phyloP scores from a whole-genome alignment of 2,797 vertebrate genomes.

The Sphenodon punctatus region DNA sequence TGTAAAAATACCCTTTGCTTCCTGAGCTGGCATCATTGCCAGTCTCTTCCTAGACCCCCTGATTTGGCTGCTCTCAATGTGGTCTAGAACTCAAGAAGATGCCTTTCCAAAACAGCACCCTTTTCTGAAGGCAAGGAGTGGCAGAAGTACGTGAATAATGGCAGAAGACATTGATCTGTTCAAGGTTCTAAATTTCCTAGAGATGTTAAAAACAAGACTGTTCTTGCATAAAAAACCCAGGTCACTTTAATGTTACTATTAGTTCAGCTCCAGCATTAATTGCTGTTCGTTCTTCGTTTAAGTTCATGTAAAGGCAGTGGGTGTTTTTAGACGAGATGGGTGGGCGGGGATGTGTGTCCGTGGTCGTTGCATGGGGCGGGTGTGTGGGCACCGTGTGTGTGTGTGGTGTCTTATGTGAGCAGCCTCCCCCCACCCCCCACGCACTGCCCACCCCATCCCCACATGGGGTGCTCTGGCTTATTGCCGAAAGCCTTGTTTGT shows the following conservation, averaged over 20 bases:
- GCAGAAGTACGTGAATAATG: background rate
- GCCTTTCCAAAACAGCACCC: background rate
- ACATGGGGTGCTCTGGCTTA: too few species aligned
- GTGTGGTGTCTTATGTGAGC: too few species aligned
- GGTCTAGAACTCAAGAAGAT: background rate
- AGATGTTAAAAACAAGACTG: background rate
- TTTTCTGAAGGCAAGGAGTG: background rate
- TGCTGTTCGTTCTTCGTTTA: rapidly evolving
- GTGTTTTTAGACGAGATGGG: too few species aligned
- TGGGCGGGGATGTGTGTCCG: too few species aligned
- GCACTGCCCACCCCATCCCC: too few species aligned
- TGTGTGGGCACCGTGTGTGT: too few species aligned
- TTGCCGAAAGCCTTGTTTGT: too few species aligned
- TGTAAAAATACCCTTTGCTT: background rate
- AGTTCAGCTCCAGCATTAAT: background rate
- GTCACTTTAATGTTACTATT: background rate
- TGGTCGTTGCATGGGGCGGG: too few species aligned
- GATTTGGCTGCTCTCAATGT: too few species aligned
- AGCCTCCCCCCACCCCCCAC: too few species aligned
- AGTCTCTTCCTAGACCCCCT: background rate
- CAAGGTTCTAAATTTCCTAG: background rate
- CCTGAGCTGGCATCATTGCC: background rate
- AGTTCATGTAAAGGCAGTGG: rapidly evolving
- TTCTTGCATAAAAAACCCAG: background rate
- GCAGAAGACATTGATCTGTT: background rate